phyloP scores from a whole-genome alignment of 1,140 invertebrate genomes.

The Drosophila kurseongensis region DNA sequence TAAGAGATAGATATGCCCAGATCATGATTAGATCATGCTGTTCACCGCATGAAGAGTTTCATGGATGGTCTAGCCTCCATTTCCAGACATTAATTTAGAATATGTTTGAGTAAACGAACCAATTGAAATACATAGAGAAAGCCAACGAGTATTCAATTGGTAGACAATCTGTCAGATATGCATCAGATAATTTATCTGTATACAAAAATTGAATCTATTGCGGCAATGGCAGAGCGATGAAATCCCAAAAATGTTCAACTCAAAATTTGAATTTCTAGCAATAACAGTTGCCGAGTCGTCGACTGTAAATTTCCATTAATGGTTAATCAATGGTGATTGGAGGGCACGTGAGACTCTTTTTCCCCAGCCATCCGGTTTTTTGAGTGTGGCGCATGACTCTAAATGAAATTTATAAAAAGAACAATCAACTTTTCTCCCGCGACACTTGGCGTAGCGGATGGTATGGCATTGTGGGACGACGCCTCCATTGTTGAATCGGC shows the following conservation, averaged over 20 bases:
- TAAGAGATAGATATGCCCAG: neutral
- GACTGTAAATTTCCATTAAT: conserved; percentile 54
- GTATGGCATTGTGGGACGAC: conserved; percentile 27
- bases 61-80: conserved; percentile 2
- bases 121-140: conserved; percentile 56
- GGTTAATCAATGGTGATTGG: conserved; percentile 60
- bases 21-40: conserved; percentile 2
- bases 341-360: conserved; percentile 39
- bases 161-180: conserved; percentile 33
- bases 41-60: neutral
- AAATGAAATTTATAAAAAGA: conserved; percentile 51
- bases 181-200: conserved; percentile 31
- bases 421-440: conserved; percentile 19
- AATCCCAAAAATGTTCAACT: conserved; percentile 25
- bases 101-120: conserved; percentile 55
- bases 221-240: conserved; percentile 13
- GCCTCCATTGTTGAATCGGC: conserved; percentile 33
- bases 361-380: conserved; percentile 7
- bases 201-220: conserved; percentile 10
- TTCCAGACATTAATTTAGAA: conserved; percentile 47
- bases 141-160: conserved; percentile 65
- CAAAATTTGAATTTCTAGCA: conserved; percentile 38
- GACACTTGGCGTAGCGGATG: conserved; percentile 17
- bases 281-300: too few species aligned
- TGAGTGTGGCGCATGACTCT: conserved; percentile 53